Evolutionary conservation across 2,113 vertebrate species (phyloP).

Genomic region (Pleuronectes platessa): DNA sequence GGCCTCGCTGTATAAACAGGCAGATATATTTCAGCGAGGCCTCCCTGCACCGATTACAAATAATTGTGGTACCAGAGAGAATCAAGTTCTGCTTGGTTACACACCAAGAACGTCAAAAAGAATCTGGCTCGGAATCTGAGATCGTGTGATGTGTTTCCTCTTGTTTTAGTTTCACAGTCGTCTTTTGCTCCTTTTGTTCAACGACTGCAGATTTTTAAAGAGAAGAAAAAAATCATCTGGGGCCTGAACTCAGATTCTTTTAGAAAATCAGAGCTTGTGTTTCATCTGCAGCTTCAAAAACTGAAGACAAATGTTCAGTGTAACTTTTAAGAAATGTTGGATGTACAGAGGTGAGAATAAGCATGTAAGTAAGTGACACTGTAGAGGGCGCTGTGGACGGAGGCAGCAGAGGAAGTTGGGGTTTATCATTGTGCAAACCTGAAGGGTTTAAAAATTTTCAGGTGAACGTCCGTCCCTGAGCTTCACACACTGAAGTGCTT

Average conservation of each 20-base stretch:
- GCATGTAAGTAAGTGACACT: not conserved
- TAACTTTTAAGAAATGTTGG: too few relatives aligned
- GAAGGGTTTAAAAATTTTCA: too few relatives aligned
- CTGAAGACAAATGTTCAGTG: too few relatives aligned
- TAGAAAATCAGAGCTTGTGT: too few relatives aligned
- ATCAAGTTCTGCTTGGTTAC: not conserved
- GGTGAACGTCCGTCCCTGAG: too few relatives aligned
- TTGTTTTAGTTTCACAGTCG: not conserved
- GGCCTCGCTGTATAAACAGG: not conserved
- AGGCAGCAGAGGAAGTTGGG: too few relatives aligned
- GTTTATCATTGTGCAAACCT: too few relatives aligned
- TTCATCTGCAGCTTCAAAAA: not conserved
- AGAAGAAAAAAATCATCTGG: not conserved
- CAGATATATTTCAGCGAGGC: not conserved
- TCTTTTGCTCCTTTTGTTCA: not conserved
- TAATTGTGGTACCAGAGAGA: not conserved
- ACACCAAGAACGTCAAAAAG: not conserved
- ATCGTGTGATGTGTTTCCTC: not conserved
- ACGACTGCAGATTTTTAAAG: not conserved
- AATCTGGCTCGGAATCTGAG: not conserved
- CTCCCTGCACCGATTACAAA: not conserved
- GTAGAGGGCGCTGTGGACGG: not conserved
- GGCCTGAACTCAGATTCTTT: too few relatives aligned
- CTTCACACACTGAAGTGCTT: too few relatives aligned
- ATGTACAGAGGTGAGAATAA: too few relatives aligned